These are phyloP conservation scores for Trachurus trachurus DNA, from an alignment of 2,797 vertebrate species.

Conservation along the genomic window DNA sequence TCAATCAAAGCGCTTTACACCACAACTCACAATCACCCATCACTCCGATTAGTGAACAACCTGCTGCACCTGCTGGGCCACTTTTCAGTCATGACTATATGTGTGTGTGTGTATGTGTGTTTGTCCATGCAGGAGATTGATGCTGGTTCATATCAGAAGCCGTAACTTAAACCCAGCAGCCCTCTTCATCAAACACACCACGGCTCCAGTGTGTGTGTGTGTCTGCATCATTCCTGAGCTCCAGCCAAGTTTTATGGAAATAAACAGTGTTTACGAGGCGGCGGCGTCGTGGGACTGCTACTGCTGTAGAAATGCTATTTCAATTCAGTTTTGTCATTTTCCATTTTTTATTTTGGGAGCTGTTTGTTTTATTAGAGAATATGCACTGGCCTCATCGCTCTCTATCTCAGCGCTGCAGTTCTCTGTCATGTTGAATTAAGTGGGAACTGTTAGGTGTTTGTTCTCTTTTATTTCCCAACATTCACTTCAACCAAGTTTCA, in stretches of 20 bases:
- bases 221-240: conserved; percentile 19
- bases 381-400: conserved; percentile 10
- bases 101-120: conserved; percentile 1
- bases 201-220: conserved; percentile 13
- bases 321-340: conserved; percentile 56
- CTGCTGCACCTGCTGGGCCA: too few species aligned
- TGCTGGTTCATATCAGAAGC: conserved; percentile 21
- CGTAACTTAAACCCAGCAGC: conserved; percentile 35
- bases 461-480: conserved; percentile 12
- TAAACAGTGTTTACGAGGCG: conserved; percentile 59
- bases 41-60: too few species aligned
- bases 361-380: conserved; percentile 55
- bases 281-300: conserved; percentile 8
- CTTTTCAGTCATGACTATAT: too few species aligned
- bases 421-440: conserved; percentile 39
- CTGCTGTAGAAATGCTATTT: conserved; percentile 49
- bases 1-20: too few species aligned
- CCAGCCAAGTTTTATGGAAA: conserved; percentile 55
- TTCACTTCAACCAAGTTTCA: conserved; percentile 4
- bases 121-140: conserved; percentile 37
- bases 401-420: not conserved
- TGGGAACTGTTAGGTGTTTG: conserved; percentile 16
- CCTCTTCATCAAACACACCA: conserved; percentile 39
- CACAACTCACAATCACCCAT: too few species aligned
- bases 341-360: conserved; percentile 24